These are phyloP conservation scores for Ictalurus furcatus DNA, from an alignment of 2,113 vertebrate species.

Conservation along the genomic window DNA sequence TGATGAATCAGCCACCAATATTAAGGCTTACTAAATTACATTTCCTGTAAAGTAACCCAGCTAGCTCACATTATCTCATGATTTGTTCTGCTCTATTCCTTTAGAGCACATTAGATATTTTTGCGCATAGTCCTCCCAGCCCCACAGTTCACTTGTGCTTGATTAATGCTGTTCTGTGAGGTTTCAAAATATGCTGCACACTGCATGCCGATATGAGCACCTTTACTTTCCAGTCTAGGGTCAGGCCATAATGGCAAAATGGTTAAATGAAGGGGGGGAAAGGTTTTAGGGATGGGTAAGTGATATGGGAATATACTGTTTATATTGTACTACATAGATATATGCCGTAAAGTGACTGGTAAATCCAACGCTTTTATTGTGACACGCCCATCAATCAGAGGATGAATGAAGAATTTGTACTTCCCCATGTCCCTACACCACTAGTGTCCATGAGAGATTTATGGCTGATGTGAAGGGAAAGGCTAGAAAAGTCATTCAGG, in stretches of 20 bases:
- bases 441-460: constrained; percentile 11
- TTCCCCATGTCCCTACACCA: neutral
- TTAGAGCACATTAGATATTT: neutral
- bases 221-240: neutral
- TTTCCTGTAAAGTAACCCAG: neutral
- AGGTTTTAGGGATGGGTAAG: neutral
- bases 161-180: neutral
- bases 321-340: neutral
- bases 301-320: neutral
- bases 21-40: neutral
- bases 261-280: neutral
- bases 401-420: constrained; percentile 7
- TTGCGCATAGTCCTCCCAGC: neutral
- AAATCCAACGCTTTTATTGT: neutral
- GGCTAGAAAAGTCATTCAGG: constrained; percentile 1
- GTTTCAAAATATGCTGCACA: neutral
- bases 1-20: too few relatives aligned
- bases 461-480: constrained; percentile 11
- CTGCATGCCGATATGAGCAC: neutral
- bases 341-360: neutral
- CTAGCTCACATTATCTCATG: neutral
- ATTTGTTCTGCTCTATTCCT: neutral
- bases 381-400: constrained; percentile 18
- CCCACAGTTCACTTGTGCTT: neutral
- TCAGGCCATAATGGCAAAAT: neutral